phyloP scores from a whole-genome alignment of 2,888 invertebrate genomes.

The Coenonympha glycerion region DNA sequence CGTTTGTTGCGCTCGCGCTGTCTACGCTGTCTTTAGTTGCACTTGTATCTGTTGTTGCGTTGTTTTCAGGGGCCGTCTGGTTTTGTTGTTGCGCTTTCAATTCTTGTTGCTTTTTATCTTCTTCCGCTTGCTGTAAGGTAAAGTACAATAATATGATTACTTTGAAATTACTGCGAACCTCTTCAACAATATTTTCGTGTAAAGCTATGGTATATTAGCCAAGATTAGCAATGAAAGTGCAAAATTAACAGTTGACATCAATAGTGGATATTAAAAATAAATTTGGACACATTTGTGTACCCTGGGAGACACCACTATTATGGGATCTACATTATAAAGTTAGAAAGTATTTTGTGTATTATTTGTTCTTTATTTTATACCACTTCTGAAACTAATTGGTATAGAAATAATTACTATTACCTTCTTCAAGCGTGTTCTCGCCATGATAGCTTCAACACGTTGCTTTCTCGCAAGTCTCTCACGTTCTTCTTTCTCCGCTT shows the following conservation, averaged over 20 bases:
- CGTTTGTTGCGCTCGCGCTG: slow-evolving; percentile 1
- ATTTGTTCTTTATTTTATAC: too few species aligned
- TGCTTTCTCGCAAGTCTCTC: slow-evolving; percentile 91
- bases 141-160: neutral
- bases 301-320: too few species aligned
- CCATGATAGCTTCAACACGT: slow-evolving; percentile 94
- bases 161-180: too few species aligned
- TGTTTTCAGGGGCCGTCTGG: slow-evolving; percentile 16
- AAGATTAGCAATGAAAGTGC: neutral
- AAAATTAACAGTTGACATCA: neutral
- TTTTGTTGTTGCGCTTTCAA: slow-evolving; percentile 32
- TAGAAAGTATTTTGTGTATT: too few species aligned
- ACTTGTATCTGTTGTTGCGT: slow-evolving; percentile 13
- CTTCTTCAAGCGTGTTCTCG: slow-evolving; percentile 82
- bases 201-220: too few species aligned
- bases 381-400: too few species aligned
- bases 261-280: neutral
- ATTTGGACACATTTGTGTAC: neutral
- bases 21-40: slow-evolving; percentile 7
- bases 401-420: slow-evolving; percentile 34
- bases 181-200: too few species aligned
- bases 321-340: too few species aligned
- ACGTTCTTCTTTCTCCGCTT: slow-evolving; percentile 91
- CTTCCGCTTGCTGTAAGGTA: slow-evolving; percentile 52
- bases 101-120: slow-evolving; percentile 61